Evolutionary conservation across 2,888 invertebrate genomes (phyloP).

Genomic region (Eumerus sabulonum): DNA sequence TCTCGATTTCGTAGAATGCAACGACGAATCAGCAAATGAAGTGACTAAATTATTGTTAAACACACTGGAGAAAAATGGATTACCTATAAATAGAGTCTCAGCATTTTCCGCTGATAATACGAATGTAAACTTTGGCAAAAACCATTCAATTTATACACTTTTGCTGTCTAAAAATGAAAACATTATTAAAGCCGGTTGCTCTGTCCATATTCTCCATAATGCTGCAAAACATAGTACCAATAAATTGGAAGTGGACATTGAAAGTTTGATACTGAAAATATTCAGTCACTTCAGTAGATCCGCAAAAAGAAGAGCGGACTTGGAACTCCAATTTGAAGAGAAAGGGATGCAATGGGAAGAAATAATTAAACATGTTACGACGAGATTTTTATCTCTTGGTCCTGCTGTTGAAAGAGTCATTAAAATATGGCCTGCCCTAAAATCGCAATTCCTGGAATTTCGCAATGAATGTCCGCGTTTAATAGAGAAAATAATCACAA

Average conservation of each 20-base stretch:
- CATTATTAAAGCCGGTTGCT: constrained; percentile 19
- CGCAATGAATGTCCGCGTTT: constrained; percentile 21
- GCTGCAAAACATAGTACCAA: constrained; percentile 26
- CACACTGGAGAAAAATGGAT: constrained; percentile 23
- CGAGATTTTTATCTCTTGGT: constrained; percentile 14
- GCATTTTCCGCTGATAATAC: constrained; percentile 19
- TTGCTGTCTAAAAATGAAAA: constrained; percentile 17
- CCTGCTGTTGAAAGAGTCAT: constrained; percentile 39
- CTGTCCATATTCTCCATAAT: neutral
- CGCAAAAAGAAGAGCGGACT: constrained; percentile 31
- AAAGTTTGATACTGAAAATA: constrained; percentile 26
- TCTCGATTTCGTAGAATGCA: constrained; percentile 23
- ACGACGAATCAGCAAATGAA: constrained; percentile 25
- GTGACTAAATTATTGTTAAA: constrained; percentile 11
- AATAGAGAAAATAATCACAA: neutral
- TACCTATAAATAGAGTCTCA: constrained; percentile 16
- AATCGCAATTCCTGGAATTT: constrained; percentile 7
- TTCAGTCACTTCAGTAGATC: constrained; percentile 28
- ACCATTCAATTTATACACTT: constrained; percentile 26
- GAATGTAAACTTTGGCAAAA: constrained; percentile 15
- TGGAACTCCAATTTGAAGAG: constrained; percentile 16
- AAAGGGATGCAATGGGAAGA: constrained; percentile 24
- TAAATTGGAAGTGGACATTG: constrained; percentile 34
- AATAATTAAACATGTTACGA: constrained; percentile 39
- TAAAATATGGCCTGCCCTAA: constrained; percentile 21